Evolutionary conservation across 2,888 invertebrate genomes (phyloP), one percentile per base, ranked within the genome.

Genomic region (Bellardia bayeri): DNA sequence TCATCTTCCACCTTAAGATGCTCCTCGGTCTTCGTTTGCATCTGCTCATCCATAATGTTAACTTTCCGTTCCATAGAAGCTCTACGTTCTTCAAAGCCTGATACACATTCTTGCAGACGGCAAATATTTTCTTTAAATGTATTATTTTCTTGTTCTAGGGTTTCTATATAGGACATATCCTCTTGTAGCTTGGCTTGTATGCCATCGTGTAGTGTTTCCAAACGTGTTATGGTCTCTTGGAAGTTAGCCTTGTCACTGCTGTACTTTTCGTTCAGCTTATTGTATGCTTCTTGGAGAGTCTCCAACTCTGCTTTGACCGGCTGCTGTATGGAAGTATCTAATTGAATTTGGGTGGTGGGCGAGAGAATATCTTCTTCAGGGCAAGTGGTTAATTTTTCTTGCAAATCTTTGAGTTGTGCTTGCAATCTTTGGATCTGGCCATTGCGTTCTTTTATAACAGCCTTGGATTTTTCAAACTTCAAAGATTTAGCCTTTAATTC

Each of bases 131-230:
- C 95, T 89, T 95, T 96, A 80, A 96, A 95, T 90, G 95, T 95
- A 3, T 92, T 93, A 72, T 96, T 94, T 90, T 97, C 97, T 42
- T 94, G 93, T 92, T 97, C 96, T 83, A 97, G 94, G 56, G 95
- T 96, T 92, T 97, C 97, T 80, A 97, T 96, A 87, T 96, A 96
- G 69, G 96, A 94, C 91, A 97, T 96, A 86, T 96, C 94, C 92
- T 97, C 97, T 91, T 96, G 96, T 13, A 97, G 92, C 93, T 97
- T 97, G 2, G 96, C 96, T 87, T 96, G 93, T 11, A 93, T 92
- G 80, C 93, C 93, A 85, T 92, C 91, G 54, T 93, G 92, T 3
- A 94, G 85, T 0, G 92, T 93, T 79, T 94, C 93, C 8, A 94
- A 87, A 0, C 91, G 91, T 0, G 82, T 83, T 11, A 92, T 92